Base-by-base conservation (phyloP, 1,140 invertebrate genomes). In the Neoseiulus cucumeris region DNA sequence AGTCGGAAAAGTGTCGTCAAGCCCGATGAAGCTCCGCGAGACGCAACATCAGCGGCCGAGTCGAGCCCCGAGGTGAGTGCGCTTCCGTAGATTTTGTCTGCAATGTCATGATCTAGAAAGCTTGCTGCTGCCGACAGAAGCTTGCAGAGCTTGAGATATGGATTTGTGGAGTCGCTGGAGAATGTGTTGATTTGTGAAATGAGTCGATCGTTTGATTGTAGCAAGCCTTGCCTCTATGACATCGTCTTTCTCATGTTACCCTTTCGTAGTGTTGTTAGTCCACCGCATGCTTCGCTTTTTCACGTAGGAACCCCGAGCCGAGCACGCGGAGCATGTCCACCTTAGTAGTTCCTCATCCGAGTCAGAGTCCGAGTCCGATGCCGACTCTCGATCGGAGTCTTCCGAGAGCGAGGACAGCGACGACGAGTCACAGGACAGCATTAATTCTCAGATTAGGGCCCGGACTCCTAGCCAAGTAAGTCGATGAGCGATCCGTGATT, bases 391-490 rank as follows among this genome's bases (percentile, higher is more conserved):
- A 20, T 59, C 51, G 14, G 51, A 33, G 51, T 25, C 51, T 25
- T 25, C 14, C 22, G 25, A 25, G 33, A 59, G 22, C 51, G 51
- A 59, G 25, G 51, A 59, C 17, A 59, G 51, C 51, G 51, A 59
- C 33, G 51, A 59, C 25, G 25, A 59, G 22, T 59, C 51, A 33
- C 51, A 59, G 22, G 51, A 59, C 51, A 59, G 51, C 51, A 59
- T 59, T 14, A 59, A 59, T 33, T 59, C 51, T 25, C 51, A 59
- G 51, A 59, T 59, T 0, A 59, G 51, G 22, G 51, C 51, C 25
- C 51, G 51, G 51, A 59, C 51, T 59, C 51, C 51, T 17, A 59
- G 51, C 51, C 51, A 59, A 33, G 51, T 59, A 59, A 59, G 51
- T 39, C 33, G 33, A 39, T 39, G 33, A 39, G 9, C 33, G 33